Conservation (phyloP, 2,888 invertebrate species). For the Embidobia sp. region DNA sequence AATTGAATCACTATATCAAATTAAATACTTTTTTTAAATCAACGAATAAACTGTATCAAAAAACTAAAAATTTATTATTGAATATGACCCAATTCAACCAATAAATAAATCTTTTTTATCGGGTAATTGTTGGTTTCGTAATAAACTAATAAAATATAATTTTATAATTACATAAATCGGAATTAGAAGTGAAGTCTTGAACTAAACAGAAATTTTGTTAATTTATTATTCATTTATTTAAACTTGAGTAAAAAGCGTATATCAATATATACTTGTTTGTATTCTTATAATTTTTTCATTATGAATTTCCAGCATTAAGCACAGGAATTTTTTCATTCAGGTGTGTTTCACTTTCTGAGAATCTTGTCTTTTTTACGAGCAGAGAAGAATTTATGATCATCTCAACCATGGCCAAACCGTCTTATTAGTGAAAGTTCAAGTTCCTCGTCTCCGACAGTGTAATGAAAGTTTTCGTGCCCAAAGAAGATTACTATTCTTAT, state of each 20-base stretch:
- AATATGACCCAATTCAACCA: no score
- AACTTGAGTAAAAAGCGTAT: no score
- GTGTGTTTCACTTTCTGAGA: conserved; percentile 62
- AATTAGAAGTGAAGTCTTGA: no score
- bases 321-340: conserved; percentile 29
- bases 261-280: neutral
- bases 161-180: no score
- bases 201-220: no score
- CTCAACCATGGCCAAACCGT: conserved; percentile 61
- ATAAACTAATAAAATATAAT: no score
- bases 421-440: conserved; percentile 66
- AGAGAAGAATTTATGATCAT: conserved; percentile 60
- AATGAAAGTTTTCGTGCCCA: conserved; percentile 63
- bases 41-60: no score
- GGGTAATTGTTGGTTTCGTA: no score
- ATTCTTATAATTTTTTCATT: neutral
- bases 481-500: conserved; percentile 62
- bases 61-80: no score
- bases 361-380: conserved; percentile 61
- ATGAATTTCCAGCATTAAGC: conserved; percentile 25
- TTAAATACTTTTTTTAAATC: no score
- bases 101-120: no score
- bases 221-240: neutral
- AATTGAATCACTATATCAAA: no score
- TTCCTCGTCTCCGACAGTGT: conserved; percentile 61